These are phyloP conservation scores for Stenurella melanura DNA, from an alignment of 2,888 invertebrate species.

Conservation along the genomic window DNA sequence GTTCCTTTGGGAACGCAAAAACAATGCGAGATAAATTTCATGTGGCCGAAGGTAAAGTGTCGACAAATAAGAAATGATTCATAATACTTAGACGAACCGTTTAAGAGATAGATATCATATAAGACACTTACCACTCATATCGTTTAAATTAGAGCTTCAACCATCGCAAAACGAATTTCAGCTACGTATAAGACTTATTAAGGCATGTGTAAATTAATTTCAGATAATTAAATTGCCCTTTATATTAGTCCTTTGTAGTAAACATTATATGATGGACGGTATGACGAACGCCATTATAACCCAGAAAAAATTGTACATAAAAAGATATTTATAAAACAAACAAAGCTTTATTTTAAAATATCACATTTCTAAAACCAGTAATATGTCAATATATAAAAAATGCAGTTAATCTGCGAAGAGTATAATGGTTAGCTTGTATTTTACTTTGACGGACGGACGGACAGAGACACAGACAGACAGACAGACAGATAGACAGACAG, in stretches of 20 bases:
- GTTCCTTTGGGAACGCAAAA: not conserved
- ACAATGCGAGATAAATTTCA: not conserved
- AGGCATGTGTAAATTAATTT: not conserved
- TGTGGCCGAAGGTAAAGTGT: not conserved
- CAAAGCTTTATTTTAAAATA: no score
- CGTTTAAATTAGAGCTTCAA: not conserved
- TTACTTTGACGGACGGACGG: no score
- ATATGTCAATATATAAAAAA: no score
- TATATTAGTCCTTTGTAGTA: not conserved
- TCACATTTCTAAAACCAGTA: no score
- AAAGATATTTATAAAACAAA: no score
- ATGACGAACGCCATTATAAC: no score
- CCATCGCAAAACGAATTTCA: not conserved
- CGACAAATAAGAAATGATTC: not conserved
- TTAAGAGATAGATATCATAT: not conserved
- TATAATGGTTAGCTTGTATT: no score
- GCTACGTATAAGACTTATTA: not conserved
- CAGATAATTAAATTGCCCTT: not conserved
- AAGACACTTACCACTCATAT: no score
- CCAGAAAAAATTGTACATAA: no score
- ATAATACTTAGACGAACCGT: not conserved
- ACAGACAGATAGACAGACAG: no score
- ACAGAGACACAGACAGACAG: no score
- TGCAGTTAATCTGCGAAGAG: no score
- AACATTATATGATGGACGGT: not conserved